phyloP scores from a whole-genome alignment of 1,140 invertebrate genomes.

The Capitella teleta region DNA sequence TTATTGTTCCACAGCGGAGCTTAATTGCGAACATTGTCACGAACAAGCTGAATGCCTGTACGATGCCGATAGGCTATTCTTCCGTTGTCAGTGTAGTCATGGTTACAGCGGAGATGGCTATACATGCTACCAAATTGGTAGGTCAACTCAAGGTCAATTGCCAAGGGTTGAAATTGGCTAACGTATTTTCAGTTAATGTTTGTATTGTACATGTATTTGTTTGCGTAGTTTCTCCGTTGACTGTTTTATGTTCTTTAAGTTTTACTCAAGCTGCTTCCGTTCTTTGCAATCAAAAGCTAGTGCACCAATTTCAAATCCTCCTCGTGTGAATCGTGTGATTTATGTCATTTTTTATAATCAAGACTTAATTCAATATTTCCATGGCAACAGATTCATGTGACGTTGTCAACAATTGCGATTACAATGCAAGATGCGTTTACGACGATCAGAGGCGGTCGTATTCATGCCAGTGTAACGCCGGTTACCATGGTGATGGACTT shows the following conservation, averaged over 20 bases:
- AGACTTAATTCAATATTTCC: too few species aligned
- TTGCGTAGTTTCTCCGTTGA: too few species aligned
- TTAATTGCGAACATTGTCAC: constrained; percentile 54
- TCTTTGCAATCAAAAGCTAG: too few species aligned
- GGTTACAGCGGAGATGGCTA: constrained; percentile 71
- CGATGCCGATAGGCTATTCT: constrained; percentile 48
- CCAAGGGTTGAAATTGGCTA: too few species aligned
- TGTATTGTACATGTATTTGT: too few species aligned
- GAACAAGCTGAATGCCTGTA: constrained; percentile 67
- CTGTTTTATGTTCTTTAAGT: too few species aligned
- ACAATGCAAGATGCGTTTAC: constrained; percentile 66
- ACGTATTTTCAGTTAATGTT: too few species aligned
- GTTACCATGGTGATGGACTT: constrained; percentile 51
- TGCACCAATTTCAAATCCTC: too few species aligned
- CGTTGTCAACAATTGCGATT: constrained; percentile 66
- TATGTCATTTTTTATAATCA: too few species aligned
- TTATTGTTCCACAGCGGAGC: too few species aligned
- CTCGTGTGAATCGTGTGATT: too few species aligned
- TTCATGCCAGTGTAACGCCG: constrained; percentile 64
- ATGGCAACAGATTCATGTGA: constrained; percentile 53
- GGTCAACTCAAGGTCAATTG: neutral
- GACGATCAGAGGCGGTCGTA: constrained; percentile 51
- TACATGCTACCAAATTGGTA: constrained; percentile 47
- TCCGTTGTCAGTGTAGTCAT: constrained; percentile 64
- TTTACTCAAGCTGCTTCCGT: too few species aligned